Evolutionary conservation across 2,888 invertebrate genomes (phyloP).

Genomic region (Glyphotaelius pellucidus): DNA sequence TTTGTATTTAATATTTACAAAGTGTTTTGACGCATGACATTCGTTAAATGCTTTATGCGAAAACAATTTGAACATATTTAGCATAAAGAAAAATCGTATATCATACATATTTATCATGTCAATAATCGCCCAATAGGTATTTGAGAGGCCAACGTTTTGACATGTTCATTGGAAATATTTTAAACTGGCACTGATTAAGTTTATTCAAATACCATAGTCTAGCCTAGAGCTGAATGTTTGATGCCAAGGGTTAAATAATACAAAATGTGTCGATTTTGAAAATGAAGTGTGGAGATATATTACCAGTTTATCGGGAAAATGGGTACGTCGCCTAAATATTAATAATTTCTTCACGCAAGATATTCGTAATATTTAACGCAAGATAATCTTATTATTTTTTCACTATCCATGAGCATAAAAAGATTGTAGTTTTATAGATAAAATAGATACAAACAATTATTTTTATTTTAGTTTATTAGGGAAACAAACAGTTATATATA

Average conservation of each 20-base stretch:
- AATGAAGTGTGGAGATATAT: neutral
- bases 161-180: conserved; percentile 2
- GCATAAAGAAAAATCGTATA: neutral
- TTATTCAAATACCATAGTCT: neutral
- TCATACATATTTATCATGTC: neutral
- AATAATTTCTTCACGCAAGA: too few species aligned
- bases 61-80: neutral
- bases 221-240: neutral
- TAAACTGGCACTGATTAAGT: neutral
- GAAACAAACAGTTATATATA: too few species aligned
- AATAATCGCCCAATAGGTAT: neutral
- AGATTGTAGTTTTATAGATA: too few species aligned
- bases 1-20: neutral
- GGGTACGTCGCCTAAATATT: neutral
- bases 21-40: conserved; percentile 10
- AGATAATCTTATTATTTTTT: too few species aligned
- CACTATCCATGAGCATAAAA: too few species aligned
- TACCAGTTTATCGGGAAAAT: neutral
- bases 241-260: neutral
- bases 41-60: conserved; percentile 2
- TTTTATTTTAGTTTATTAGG: too few species aligned
- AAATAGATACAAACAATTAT: too few species aligned
- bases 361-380: too few species aligned
- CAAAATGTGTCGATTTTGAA: neutral
- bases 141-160: neutral